Evolutionary conservation across 2,797 vertebrate species (phyloP).

Genomic region (Sebastes glaucus): DNA sequence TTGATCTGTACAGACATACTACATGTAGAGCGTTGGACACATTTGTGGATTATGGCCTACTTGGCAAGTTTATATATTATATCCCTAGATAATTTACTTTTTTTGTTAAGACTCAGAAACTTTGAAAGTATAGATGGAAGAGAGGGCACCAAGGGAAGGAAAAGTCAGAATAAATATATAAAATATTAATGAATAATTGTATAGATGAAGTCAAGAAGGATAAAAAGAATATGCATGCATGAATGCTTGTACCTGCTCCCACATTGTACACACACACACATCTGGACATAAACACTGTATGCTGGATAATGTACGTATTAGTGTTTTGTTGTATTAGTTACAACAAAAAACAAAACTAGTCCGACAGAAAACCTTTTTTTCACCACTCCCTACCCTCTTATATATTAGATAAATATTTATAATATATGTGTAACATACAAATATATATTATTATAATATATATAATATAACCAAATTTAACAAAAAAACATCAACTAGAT

Average conservation of each 20-base stretch:
- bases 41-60: not conserved
- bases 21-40: not conserved
- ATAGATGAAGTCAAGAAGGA: not conserved
- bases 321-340: too few relatives aligned
- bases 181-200: not conserved
- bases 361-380: not conserved
- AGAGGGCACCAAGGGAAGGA: not conserved
- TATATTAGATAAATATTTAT: not conserved
- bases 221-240: not conserved
- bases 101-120: not conserved
- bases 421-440: not conserved
- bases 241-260: not conserved
- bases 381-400: not conserved
- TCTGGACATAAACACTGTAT: not conserved
- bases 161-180: not conserved
- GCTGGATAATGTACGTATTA: not conserved
- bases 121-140: not conserved
- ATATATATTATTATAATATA: not conserved
- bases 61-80: not conserved
- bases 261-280: not conserved
- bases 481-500: not conserved
- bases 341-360: not conserved
- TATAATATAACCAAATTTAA: not conserved
- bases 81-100: not conserved
- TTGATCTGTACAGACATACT: not conserved